Conservation (phyloP, 2,888 invertebrate genomes). For the Eustalomyia histrio region DNA sequence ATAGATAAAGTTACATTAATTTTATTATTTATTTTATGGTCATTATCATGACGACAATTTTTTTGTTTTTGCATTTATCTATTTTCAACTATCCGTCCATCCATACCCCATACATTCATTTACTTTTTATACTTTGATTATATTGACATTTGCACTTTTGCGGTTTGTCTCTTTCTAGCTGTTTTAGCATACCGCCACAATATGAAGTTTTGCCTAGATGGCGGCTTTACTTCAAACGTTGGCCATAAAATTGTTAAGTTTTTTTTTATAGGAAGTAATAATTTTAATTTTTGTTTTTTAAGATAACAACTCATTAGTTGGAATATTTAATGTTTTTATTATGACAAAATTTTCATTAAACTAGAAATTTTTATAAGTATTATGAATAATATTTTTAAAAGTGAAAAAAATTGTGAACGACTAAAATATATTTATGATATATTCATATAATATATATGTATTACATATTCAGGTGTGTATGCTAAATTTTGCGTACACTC, state of each 20-base stretch:
- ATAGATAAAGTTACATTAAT: conserved; percentile 62
- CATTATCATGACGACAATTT: conserved; percentile 65
- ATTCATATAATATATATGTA: too few species aligned
- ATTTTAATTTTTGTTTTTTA: conserved; percentile 33
- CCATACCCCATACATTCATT: conserved; percentile 31
- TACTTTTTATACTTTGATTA: conserved; percentile 52
- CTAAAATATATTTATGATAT: too few species aligned
- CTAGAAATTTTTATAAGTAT: not conserved
- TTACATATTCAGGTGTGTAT: too few species aligned
- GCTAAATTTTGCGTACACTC: too few species aligned
- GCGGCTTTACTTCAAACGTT: conserved; percentile 59
- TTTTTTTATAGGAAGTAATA: conserved; percentile 59
- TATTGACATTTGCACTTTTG: conserved; percentile 60
- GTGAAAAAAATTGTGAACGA: too few species aligned
- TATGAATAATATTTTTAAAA: not conserved
- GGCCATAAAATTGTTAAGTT: conserved; percentile 61
- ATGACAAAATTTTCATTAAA: conserved; percentile 6
- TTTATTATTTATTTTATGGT: conserved; percentile 65
- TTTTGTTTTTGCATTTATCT: conserved; percentile 10
- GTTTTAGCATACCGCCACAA: conserved; percentile 52
- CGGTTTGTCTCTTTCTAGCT: conserved; percentile 37
- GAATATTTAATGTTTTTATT: conserved; percentile 7
- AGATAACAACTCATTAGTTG: conserved; percentile 59
- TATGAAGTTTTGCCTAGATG: conserved; percentile 46
- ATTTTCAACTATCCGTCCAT: conserved; percentile 17